These are phyloP conservation scores for Urocitellus parryii DNA, from an alignment of 2,113 vertebrate species.

Conservation along the genomic window DNA sequence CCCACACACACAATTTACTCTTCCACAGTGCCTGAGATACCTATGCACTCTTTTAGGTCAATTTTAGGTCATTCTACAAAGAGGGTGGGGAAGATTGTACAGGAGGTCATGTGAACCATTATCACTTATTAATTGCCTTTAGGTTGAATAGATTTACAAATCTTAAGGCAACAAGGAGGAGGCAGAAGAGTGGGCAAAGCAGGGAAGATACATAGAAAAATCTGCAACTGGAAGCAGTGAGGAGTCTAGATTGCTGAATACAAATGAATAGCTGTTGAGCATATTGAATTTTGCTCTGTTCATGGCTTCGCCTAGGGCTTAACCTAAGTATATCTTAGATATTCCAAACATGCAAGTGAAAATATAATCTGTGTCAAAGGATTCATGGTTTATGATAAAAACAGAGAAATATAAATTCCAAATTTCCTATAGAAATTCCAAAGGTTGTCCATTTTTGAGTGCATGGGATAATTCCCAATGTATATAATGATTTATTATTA, in stretches of 20 bases:
- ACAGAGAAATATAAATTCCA: not conserved
- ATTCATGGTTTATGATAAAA: not conserved
- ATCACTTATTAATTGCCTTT: not conserved
- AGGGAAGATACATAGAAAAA: not conserved
- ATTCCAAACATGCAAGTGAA: not conserved
- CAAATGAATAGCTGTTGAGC: not conserved
- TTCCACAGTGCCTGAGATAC: not conserved
- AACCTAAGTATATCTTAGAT: not conserved
- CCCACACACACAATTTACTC: not conserved
- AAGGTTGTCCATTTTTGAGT: not conserved
- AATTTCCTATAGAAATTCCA: conserved; percentile 25
- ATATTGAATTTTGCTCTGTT: not conserved
- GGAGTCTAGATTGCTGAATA: not conserved
- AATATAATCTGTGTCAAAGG: not conserved
- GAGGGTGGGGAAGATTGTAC: not conserved
- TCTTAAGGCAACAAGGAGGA: not conserved
- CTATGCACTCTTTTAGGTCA: not conserved
- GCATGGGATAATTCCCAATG: not conserved
- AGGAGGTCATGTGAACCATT: not conserved
- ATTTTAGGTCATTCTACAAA: not conserved
- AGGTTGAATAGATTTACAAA: not conserved
- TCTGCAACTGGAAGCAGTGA: not conserved
- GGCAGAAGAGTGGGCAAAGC: not conserved
- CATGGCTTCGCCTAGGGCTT: not conserved
- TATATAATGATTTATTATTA: not conserved